Evolutionary conservation across 2,888 invertebrate species (phyloP), one percentile per base, ranked within the genome.

Genomic region (Phymatocera aterrima): DNA sequence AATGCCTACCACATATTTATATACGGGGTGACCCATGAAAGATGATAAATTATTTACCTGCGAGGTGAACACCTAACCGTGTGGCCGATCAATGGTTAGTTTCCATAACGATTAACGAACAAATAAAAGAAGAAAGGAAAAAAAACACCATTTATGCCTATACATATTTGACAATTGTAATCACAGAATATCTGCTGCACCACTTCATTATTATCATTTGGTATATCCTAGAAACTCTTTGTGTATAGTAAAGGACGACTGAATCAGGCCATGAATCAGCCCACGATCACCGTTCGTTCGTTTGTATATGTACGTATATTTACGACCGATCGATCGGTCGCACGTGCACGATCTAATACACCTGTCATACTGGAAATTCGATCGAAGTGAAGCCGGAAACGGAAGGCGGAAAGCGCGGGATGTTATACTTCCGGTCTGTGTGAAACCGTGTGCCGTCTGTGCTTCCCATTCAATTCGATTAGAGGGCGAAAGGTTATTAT

Each of bases 391-490:
- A 28, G 5, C 43, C 68, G 68, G 68, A 68, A 40, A 28, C 28
- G 57, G 57, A 57, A 57, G 28, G 57, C 40, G 65, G 4, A 40
- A 40, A 65, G 15, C 68, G 68, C 68, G 68, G 46, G 46, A 68
- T 68, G 46, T n/a, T 28, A 68, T 46, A 68, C 68, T 68, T 68
- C 68, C 68, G 21, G 43, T 37, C 37, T 24, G 34, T 37, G 18
- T 2, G 6, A 28, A 18, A 40, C 40, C 40, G 40, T 51, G 57
- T 2, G 18, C 10, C 57, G 21, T 18, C 57, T 57, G 57, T 28
- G 57, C 57, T 57, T 3, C 28, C 28, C 15, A 28, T 28, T 21
- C 57, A 15, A 28, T 4, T 28, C 57, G 57, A 57, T 28, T 28
- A 21, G 21, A 51, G 51, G 51, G 51, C 51, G 28, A 57, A 57